Conservation (phyloP, 2,888 invertebrate genomes). For the Mellilla xanthometata region DNA sequence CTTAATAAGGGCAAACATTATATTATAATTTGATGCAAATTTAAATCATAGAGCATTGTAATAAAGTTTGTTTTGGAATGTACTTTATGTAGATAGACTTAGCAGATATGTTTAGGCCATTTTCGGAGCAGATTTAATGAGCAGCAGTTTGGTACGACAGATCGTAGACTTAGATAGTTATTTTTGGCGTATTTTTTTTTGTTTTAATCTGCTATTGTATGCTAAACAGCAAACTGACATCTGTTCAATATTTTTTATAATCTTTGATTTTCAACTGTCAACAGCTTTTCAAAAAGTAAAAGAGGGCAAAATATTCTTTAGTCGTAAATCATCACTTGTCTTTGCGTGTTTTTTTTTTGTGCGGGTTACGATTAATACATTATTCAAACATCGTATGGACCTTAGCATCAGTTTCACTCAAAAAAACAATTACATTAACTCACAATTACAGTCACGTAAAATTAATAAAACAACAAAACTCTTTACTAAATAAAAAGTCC, state of each 20-base stretch:
- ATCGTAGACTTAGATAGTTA: slow-evolving; percentile 7
- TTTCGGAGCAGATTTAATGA: slow-evolving; percentile 6
- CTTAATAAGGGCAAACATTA: neutral
- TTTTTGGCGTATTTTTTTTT: neutral
- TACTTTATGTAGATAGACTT: no score
- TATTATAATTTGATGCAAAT: neutral
- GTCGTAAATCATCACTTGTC: no score
- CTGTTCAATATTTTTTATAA: slow-evolving; percentile 1
- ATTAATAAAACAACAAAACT: slow-evolving; percentile 1
- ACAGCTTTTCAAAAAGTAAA: slow-evolving; percentile 6
- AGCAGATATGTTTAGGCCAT: neutral
- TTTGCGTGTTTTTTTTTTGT: no score
- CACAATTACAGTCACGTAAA: slow-evolving; percentile 7
- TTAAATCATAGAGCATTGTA: neutral
- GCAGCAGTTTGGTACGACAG: slow-evolving; percentile 8
- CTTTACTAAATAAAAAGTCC: neutral
- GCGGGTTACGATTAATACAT: no score
- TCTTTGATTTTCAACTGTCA: slow-evolving; percentile 15
- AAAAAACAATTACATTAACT: no score
- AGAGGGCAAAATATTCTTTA: no score
- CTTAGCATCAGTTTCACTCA: no score
- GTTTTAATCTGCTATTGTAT: slow-evolving; percentile 6
- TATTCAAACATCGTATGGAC: no score
- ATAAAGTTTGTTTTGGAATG: slow-evolving; percentile 1
- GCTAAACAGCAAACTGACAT: slow-evolving; percentile 6